Conservation (phyloP, 1,140 invertebrate genomes). For the Teleogryllus occipitalis region DNA sequence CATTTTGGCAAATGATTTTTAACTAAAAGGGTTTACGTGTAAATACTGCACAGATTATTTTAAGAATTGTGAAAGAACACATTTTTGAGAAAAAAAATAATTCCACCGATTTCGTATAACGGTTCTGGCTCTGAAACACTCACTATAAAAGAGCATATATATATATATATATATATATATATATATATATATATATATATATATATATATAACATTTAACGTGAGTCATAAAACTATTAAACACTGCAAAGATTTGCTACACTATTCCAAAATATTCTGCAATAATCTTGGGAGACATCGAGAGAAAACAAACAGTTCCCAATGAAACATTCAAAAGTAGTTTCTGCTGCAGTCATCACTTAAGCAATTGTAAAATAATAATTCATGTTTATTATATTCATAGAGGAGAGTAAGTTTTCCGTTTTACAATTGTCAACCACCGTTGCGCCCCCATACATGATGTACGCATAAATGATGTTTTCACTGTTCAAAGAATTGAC, state of each 20-base stretch:
- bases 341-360: neutral
- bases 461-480: too few species aligned
- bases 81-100: neutral
- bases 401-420: too few species aligned
- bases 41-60: too few species aligned
- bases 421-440: too few species aligned
- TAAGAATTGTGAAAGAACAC: too few species aligned
- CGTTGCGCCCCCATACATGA: too few species aligned
- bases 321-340: neutral
- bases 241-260: too few species aligned
- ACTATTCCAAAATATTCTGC: neutral
- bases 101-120: neutral
- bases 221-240: neutral
- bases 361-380: too few species aligned
- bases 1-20: too few species aligned
- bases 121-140: neutral
- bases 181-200: neutral
- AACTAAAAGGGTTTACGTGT: too few species aligned
- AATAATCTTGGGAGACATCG: neutral
- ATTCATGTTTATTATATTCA: too few species aligned
- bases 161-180: neutral
- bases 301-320: neutral
- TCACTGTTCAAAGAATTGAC: too few species aligned
- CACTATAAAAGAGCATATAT: neutral
- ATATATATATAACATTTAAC: neutral